Evolutionary conservation across 1,140 invertebrate species (phyloP).

Genomic region (Aphidius ervi): DNA sequence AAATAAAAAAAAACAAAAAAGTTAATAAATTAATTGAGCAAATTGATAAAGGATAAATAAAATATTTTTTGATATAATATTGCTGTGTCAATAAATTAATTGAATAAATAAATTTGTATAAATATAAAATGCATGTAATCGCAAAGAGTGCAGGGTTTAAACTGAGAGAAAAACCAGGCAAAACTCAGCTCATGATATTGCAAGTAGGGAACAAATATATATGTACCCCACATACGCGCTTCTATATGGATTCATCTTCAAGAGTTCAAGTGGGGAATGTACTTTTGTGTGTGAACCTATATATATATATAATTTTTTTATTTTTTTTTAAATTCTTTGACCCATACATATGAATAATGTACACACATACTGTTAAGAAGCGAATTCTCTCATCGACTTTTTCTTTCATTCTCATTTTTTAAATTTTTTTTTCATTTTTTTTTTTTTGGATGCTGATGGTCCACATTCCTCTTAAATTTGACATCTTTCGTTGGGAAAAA

Average conservation of each 20-base stretch:
- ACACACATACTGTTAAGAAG: too few species aligned
- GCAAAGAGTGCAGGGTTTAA: conserved; percentile 34
- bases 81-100: background rate
- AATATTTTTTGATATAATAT: too few species aligned
- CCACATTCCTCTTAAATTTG: too few species aligned
- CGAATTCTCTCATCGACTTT: too few species aligned
- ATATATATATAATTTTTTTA: background rate
- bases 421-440: too few species aligned
- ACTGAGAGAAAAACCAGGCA: conserved; percentile 36
- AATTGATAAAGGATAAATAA: too few species aligned
- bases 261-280: conserved; percentile 37
- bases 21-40: too few species aligned
- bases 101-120: conserved; percentile 2
- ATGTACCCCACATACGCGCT: conserved; percentile 40
- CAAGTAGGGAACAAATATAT: conserved; percentile 30
- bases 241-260: conserved; percentile 38
- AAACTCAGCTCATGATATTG: conserved; percentile 29
- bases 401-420: too few species aligned
- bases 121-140: conserved; percentile 31
- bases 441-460: too few species aligned
- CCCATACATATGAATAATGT: background rate
- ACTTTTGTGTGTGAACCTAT: background rate
- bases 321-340: background rate
- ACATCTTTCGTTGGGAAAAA: too few species aligned
- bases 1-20: too few species aligned